Conservation (phyloP, 2,113 vertebrate genomes). For the Rana temporaria region DNA sequence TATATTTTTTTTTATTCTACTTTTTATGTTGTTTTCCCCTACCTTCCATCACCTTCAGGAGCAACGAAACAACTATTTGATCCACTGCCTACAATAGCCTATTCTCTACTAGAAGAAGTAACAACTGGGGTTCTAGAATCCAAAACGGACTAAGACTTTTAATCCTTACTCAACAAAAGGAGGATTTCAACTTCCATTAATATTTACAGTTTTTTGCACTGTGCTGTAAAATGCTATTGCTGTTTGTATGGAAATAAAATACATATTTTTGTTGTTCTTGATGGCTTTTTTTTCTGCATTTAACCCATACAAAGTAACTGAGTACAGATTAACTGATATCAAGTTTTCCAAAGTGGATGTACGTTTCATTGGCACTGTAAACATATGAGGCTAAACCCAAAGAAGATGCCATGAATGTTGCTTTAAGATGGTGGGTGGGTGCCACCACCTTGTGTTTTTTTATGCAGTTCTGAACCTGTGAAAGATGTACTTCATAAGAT, state of each 20-base stretch:
- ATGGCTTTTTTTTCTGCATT: not conserved
- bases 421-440: too few relatives aligned
- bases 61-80: slow-evolving; percentile 70
- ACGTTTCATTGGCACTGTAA: not conserved
- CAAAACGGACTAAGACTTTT: not conserved
- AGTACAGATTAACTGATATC: not conserved
- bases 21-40: slow-evolving; percentile 48
- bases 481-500: too few relatives aligned
- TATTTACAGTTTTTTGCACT: slow-evolving; percentile 25
- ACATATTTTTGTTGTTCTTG: not conserved
- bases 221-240: slow-evolving; percentile 15
- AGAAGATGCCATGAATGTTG: too few relatives aligned
- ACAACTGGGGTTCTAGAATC: not conserved
- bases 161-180: not conserved
- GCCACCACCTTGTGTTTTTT: too few relatives aligned
- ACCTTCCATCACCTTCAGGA: slow-evolving; percentile 62
- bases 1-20: slow-evolving; percentile 63
- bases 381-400: too few relatives aligned
- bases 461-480: too few relatives aligned
- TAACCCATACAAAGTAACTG: not conserved
- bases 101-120: not conserved
- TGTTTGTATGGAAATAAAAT: slow-evolving; percentile 33
- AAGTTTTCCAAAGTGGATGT: not conserved
- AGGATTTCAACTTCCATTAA: not conserved
- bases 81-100: slow-evolving; percentile 23